Evolutionary conservation across 2,888 invertebrate genomes (phyloP).

Genomic region (Deroplatys truncata): DNA sequence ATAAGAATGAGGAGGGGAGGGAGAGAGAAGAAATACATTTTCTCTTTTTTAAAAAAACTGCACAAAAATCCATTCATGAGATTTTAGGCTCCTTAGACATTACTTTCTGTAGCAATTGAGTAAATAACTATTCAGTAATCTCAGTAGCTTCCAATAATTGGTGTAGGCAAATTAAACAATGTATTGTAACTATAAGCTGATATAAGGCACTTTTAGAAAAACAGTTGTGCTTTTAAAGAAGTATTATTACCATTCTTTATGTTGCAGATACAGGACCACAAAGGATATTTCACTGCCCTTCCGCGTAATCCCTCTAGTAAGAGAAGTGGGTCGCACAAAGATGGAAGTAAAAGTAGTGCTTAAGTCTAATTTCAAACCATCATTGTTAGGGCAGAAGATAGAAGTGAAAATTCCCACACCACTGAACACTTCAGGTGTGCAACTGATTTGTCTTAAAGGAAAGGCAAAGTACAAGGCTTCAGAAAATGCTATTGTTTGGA

Average conservation of each 20-base stretch:
- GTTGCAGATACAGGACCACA: constrained; percentile 88
- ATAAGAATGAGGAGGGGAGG: too few species aligned
- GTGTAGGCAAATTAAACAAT: too few species aligned
- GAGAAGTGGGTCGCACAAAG: constrained; percentile 97
- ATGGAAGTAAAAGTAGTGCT: constrained; percentile 99
- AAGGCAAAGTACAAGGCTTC: constrained; percentile 99
- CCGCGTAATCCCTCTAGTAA: constrained; percentile 96
- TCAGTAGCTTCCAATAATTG: too few species aligned
- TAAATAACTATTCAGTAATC: too few species aligned
- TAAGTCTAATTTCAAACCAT: constrained; percentile 98
- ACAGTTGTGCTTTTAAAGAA: too few species aligned
- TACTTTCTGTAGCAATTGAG: too few species aligned
- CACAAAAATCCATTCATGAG: too few species aligned
- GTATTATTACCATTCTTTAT: background rate
- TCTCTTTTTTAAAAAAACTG: too few species aligned
- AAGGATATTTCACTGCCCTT: constrained; percentile 99
- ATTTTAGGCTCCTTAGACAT: too few species aligned
- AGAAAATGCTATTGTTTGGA: constrained; percentile 97
- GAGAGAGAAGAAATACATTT: too few species aligned
- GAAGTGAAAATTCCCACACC: constrained; percentile 99
- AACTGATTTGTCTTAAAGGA: constrained; percentile 97
- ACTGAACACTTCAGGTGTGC: constrained; percentile 96
- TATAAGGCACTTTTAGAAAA: too few species aligned
- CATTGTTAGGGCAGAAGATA: constrained; percentile 96
- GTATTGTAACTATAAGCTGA: too few species aligned